Evolutionary conservation across 2,888 invertebrate genomes (phyloP), one percentile per base, ranked within the genome.

Genomic region (Prenolepis imparis): DNA sequence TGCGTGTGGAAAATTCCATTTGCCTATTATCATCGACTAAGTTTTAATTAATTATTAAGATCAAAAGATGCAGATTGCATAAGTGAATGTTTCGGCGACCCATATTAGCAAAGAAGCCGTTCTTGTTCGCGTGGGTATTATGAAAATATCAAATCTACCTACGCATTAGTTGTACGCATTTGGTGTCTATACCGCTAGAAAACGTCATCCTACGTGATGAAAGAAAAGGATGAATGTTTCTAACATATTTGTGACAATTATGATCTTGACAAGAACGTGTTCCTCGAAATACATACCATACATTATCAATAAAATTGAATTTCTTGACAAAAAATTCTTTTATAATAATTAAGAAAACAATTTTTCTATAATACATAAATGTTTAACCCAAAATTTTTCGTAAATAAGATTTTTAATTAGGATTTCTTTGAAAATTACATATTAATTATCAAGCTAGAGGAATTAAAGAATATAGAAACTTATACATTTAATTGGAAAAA

Each of bases 131-230:
- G 92, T 92, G 87, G 92, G 92, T 88, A 92, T 81, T 75, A 82
- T 44, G 87, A 91, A 92, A 91, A 90, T 80, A 88, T 84, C 36
- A 84, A 90, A 86, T 92, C 93, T 92, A 93, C 93, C 93, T 92
- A 93, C 93, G 92, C 92, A 80, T 92, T 84, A 85, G 85, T 88
- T 88, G 90, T 89, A 90, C 89, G 88, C 88, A 92, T 93, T 93
- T 92, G 92, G 91, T 87, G 86, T 81, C 78, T 41, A 52, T 59
- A 41, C 6, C 48, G 28, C 32, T 36, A 66, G 81, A 55, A 73
- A 81, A 83, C 61, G 72, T 63, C 48, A 61, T 80, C 21, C 32
- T 1, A 59, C 39, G 39, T 59, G 61, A 57, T 15, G 11, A 55
- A 72, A 70, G 32, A 28, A 44, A 44, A 3, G 44, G 12, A 74